These are phyloP conservation scores for Pungitius pungitius DNA, from an alignment of 2,113 vertebrate genomes.

Conservation along the genomic window DNA sequence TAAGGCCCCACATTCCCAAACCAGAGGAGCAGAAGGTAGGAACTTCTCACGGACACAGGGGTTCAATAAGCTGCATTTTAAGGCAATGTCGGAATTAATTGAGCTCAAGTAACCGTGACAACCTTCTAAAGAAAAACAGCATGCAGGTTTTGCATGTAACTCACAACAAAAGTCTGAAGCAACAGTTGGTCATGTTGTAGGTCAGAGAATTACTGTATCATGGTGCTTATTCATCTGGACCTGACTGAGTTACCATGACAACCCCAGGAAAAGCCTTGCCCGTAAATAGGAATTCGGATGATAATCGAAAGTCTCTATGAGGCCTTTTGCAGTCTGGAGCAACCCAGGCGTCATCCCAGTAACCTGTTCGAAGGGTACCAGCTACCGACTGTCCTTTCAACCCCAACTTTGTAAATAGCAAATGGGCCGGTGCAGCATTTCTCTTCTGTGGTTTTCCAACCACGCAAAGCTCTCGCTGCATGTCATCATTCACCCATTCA, in stretches of 20 bases:
- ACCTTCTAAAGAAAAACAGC: not conserved
- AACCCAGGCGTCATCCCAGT: not conserved
- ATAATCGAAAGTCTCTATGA: not conserved
- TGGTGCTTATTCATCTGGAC: not conserved
- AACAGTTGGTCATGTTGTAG: not conserved
- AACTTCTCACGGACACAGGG: conserved; percentile 30
- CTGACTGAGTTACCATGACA: not conserved
- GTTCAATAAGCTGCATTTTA: conserved; percentile 30
- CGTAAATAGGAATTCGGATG: conserved; percentile 9
- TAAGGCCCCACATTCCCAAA: conserved; percentile 61
- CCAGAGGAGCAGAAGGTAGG: conserved; percentile 30
- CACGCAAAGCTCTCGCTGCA: too few species aligned
- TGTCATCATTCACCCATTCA: too few species aligned
- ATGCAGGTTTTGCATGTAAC: conserved; percentile 6
- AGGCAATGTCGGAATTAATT: conserved; percentile 21
- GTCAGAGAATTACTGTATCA: not conserved
- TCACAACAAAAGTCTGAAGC: not conserved
- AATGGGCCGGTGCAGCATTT: not conserved
- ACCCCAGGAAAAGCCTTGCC: not conserved
- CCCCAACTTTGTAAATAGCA: not conserved
- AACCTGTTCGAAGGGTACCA: not conserved
- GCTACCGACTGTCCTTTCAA: not conserved
- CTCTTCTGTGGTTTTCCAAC: too few species aligned
- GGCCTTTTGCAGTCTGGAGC: not conserved
- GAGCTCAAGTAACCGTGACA: conserved; percentile 10